Evolutionary conservation across 2,113 vertebrate genomes (phyloP).

Genomic region (Scomber colias): DNA sequence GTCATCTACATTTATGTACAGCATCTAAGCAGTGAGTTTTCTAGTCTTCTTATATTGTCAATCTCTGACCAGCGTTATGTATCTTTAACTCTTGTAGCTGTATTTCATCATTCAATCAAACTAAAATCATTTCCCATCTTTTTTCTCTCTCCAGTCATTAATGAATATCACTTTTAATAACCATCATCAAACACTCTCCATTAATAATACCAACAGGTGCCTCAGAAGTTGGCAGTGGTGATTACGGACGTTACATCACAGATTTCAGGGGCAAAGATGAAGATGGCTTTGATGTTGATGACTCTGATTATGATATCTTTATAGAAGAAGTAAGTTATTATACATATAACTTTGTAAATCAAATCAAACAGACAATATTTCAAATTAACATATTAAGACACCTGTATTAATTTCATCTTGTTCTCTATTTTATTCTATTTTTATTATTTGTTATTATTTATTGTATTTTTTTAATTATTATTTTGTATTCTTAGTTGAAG

Average conservation of each 20-base stretch:
- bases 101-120: not conserved
- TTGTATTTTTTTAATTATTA: too few species aligned
- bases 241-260: conserved; percentile 84
- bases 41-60: not conserved
- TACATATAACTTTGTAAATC: not conserved
- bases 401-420: not conserved
- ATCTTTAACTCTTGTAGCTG: not conserved
- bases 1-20: not conserved
- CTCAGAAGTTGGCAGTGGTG: conserved; percentile 89
- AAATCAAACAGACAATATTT: not conserved
- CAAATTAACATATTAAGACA: not conserved
- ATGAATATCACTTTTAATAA: not conserved
- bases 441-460: too few species aligned
- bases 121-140: not conserved
- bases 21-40: not conserved
- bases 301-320: conserved; percentile 92
- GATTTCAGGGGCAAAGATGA: conserved; percentile 83
- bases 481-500: conserved; percentile 82
- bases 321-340: conserved; percentile 88
- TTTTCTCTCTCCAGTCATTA: not conserved
- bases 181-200: not conserved
- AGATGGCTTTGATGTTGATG: conserved; percentile 88
- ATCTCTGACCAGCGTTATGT: not conserved
- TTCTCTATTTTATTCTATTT: not conserved
- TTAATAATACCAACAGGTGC: conserved; percentile 77